Percentiles rank a stretch among this genome's conserved stretches.
Evolutionary conservation across 92 coral and sea anemone genomes (phyloP).

Genomic region (Chrysogorgia sp.): DNA sequence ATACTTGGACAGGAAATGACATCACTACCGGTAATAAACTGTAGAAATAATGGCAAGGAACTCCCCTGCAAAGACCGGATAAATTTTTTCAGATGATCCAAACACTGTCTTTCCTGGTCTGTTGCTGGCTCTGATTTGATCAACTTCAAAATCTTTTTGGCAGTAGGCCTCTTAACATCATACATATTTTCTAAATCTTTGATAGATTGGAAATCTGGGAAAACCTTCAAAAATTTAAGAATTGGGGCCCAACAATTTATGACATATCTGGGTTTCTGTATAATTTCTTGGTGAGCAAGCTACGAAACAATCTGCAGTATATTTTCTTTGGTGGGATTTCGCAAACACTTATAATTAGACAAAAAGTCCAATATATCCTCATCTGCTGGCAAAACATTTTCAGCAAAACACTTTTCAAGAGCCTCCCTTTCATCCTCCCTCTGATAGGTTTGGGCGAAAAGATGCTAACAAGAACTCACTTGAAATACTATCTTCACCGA

Average conservation of each 20-base stretch:
- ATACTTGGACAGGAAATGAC: slow-evolving; percentile 37
- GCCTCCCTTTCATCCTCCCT: slow-evolving; percentile 48
- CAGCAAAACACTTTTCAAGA: slow-evolving; percentile 42
- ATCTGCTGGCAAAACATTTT: slow-evolving; percentile 32
- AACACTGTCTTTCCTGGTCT: slow-evolving; percentile 45
- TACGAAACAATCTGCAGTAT: slow-evolving; percentile 28
- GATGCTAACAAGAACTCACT: slow-evolving; percentile 37
- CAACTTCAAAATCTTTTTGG: slow-evolving; percentile 38
- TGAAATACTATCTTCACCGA: slow-evolving; percentile 45
- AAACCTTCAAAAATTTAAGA: background rate
- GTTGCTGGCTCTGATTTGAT: slow-evolving; percentile 43
- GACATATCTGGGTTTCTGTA: slow-evolving; percentile 41
- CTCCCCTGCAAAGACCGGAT: slow-evolving; percentile 46
- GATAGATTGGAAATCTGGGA: slow-evolving; percentile 15
- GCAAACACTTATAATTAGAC: slow-evolving; percentile 42
- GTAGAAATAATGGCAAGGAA: slow-evolving; percentile 39
- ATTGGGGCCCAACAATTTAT: slow-evolving; percentile 48
- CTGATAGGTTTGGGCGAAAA: slow-evolving; percentile 40
- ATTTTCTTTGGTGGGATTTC: slow-evolving; percentile 45
- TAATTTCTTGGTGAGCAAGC: slow-evolving; percentile 45
- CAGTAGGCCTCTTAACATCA: slow-evolving; percentile 39
- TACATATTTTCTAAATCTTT: slow-evolving; percentile 21
- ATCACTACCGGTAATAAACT: slow-evolving; percentile 57
- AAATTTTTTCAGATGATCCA: slow-evolving; percentile 45
- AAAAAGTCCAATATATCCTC: slow-evolving; percentile 50